A percentile compares a stretch with the other conserved stretches of the same genome.
phyloP scores from a whole-genome alignment of 2,113 vertebrate genomes.

The Dolichallabes microphthalmus region DNA sequence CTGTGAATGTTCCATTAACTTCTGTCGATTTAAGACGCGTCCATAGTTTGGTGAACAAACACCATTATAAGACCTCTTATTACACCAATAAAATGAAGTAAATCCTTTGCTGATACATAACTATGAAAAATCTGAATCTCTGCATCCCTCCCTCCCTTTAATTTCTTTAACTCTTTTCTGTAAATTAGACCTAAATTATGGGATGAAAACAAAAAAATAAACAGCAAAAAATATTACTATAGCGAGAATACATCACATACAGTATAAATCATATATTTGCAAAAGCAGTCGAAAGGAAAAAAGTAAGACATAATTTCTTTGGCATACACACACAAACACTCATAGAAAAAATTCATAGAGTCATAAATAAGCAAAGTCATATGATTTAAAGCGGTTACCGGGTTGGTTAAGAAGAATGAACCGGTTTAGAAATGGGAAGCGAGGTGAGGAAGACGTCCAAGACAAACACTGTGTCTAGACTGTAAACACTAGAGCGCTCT shows the following conservation, averaged over 20 bases:
- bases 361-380: background rate
- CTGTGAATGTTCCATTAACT: too few species aligned
- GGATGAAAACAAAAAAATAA: background rate
- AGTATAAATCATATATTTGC: background rate
- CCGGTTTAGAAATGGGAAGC: background rate
- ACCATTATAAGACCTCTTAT: constrained; percentile 17
- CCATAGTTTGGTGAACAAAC: too few species aligned
- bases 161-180: background rate
- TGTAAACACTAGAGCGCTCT: background rate
- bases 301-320: background rate
- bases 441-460: background rate
- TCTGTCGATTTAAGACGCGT: too few species aligned
- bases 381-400: background rate
- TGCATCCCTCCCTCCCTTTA: background rate
- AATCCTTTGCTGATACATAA: constrained; percentile 5
- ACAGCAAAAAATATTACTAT: background rate
- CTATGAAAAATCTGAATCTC: constrained; percentile 19
- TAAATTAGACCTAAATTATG: background rate
- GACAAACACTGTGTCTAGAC: background rate
- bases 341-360: background rate
- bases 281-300: background rate
- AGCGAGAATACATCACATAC: background rate
- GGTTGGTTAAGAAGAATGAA: background rate
- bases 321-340: background rate
- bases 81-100: constrained; percentile 15